Conservation (phyloP, 2,113 vertebrate genomes). For the Sceloporus tristichus region DNA sequence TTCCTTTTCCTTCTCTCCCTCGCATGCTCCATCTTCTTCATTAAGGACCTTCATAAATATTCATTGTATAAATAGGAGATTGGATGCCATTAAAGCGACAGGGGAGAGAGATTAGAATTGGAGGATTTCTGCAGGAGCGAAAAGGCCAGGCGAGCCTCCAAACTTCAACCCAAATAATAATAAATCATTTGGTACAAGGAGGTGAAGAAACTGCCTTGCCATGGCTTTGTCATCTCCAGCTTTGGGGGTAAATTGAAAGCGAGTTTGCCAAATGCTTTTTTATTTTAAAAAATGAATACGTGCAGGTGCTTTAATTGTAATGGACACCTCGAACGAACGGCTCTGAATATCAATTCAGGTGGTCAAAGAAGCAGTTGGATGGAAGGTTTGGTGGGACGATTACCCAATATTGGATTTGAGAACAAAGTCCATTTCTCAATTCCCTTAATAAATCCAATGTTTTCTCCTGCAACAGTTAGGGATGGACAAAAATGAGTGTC, state of each 20-base stretch:
- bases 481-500: no score
- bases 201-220: neutral
- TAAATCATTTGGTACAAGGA: neutral
- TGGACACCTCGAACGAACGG: neutral
- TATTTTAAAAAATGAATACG: neutral
- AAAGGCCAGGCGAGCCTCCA: conserved; percentile 33
- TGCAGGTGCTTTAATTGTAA: conserved; percentile 8
- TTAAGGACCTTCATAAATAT: conserved; percentile 56
- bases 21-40: conserved; percentile 25
- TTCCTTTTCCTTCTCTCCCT: neutral
- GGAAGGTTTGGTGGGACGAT: neutral
- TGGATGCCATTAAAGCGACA: conserved; percentile 16
- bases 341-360: neutral
- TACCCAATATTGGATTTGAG: neutral
- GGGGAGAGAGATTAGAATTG: neutral
- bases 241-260: neutral
- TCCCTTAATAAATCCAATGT: no score
- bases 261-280: rapidly evolving
- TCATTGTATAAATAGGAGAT: conserved; percentile 6
- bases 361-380: neutral
- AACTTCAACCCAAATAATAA: conserved; percentile 26
- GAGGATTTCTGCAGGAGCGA: conserved; percentile 26
- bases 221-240: neutral
- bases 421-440: no score
- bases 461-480: no score